phyloP scores from a whole-genome alignment of 2,113 vertebrate species.

The Colius striatus region DNA sequence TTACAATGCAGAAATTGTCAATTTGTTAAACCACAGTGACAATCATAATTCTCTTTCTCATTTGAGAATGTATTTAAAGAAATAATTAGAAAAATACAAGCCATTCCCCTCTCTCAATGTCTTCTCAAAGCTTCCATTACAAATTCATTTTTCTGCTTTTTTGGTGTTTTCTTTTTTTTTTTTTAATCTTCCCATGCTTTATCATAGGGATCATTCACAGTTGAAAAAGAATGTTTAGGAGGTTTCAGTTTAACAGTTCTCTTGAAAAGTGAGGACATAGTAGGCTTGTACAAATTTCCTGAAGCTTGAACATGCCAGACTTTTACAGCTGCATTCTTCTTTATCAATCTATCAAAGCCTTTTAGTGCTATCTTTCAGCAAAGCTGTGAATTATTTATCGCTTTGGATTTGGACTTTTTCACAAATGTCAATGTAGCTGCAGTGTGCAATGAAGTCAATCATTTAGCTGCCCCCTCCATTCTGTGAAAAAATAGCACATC shows the following conservation, averaged over 20 bases:
- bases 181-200: not conserved
- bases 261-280: constrained; percentile 4
- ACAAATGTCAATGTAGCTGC: constrained; percentile 33
- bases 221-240: not conserved
- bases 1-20: constrained; percentile 74
- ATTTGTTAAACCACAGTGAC: constrained; percentile 72
- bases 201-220: not conserved
- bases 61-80: constrained; percentile 58
- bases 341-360: constrained; percentile 31
- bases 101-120: not conserved
- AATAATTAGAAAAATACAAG: constrained; percentile 13
- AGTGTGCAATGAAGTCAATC: constrained; percentile 10
- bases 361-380: constrained; percentile 40
- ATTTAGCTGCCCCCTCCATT: not conserved
- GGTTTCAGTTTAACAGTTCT: not conserved
- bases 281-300: constrained; percentile 2
- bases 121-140: constrained; percentile 46
- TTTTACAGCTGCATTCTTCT: constrained; percentile 30
- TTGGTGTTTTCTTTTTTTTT: not conserved
- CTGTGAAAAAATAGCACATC: constrained; percentile 21
- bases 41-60: constrained; percentile 56
- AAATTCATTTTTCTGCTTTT: not conserved
- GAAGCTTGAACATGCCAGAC: not conserved
- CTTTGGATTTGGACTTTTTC: constrained; percentile 42
- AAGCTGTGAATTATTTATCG: constrained; percentile 70